These are phyloP conservation scores for Cheilosia variabilis DNA, from an alignment of 2,888 invertebrate genomes.

Conservation along the genomic window DNA sequence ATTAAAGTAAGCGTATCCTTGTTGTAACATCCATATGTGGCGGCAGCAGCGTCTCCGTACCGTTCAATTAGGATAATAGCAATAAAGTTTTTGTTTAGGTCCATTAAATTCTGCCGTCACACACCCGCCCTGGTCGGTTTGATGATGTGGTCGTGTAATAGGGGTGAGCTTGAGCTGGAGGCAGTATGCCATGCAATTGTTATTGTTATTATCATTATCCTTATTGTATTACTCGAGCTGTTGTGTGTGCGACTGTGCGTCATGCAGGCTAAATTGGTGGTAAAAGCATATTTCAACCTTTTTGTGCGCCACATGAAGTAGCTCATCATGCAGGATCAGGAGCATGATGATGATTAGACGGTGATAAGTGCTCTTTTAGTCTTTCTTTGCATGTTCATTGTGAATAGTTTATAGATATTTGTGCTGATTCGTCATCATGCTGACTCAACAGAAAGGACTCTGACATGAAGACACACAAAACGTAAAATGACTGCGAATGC, in stretches of 20 bases:
- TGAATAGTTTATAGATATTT: too few species aligned
- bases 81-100: slow-evolving; percentile 74
- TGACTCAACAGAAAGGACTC: too few species aligned
- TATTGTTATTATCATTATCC: slow-evolving; percentile 73
- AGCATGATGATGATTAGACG: slow-evolving; percentile 22
- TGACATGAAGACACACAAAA: too few species aligned
- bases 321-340: background rate
- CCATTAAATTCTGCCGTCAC: slow-evolving; percentile 72
- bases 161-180: slow-evolving; percentile 15
- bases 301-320: slow-evolving; percentile 1
- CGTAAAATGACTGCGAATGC: too few species aligned
- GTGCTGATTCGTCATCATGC: too few species aligned
- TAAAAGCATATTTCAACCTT: slow-evolving; percentile 52
- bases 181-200: slow-evolving; percentile 59
- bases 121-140: slow-evolving; percentile 68
- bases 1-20: slow-evolving; percentile 52
- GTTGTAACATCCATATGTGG: slow-evolving; percentile 57
- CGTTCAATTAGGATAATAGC: slow-evolving; percentile 75
- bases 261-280: slow-evolving; percentile 40
- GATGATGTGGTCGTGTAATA: slow-evolving; percentile 43
- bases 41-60: slow-evolving; percentile 58
- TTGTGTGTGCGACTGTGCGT: background rate
- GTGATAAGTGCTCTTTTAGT: slow-evolving; percentile 5
- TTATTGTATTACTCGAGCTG: slow-evolving; percentile 52
- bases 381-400: background rate